phyloP scores from a whole-genome alignment of 2,113 vertebrate species.

The Oxyruncus cristatus region DNA sequence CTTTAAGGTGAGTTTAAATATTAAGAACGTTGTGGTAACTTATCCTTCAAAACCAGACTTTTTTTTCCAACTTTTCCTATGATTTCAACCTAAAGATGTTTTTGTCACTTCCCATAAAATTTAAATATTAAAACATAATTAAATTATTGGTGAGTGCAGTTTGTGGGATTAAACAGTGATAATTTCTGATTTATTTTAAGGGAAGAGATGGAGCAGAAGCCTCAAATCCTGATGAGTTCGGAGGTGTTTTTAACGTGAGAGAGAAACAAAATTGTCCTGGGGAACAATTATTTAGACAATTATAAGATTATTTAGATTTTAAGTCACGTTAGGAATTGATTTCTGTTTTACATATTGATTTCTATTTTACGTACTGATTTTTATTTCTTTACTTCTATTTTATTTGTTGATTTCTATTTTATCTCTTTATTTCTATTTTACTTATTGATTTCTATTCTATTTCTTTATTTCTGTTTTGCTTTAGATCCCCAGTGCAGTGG shows the following conservation, averaged over 20 bases:
- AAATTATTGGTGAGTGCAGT: background rate
- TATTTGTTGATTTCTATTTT: too few relatives aligned
- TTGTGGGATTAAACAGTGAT: background rate
- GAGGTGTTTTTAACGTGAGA: background rate
- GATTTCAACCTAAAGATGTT: background rate
- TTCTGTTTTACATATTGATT: background rate
- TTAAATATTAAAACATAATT: background rate
- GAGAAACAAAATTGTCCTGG: too few relatives aligned
- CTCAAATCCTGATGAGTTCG: background rate
- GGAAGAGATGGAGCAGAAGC: background rate
- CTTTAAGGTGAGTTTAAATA: background rate
- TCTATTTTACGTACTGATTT: too few relatives aligned
- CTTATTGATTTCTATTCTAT: background rate
- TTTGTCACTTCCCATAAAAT: background rate
- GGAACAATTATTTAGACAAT: too few relatives aligned
- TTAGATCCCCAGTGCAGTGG: background rate
- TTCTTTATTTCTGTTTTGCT: background rate
- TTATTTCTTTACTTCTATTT: too few relatives aligned
- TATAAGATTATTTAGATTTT: background rate
- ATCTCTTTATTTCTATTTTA: too few relatives aligned
- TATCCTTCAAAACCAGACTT: background rate
- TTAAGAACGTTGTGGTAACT: too few relatives aligned
- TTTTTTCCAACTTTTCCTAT: background rate
- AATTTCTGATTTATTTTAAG: background rate
- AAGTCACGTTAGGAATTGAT: background rate